Evolutionary conservation across 2,113 vertebrate species (phyloP), one percentile per base, ranked within the genome.

Genomic region (Galemys pyrenaicus): DNA sequence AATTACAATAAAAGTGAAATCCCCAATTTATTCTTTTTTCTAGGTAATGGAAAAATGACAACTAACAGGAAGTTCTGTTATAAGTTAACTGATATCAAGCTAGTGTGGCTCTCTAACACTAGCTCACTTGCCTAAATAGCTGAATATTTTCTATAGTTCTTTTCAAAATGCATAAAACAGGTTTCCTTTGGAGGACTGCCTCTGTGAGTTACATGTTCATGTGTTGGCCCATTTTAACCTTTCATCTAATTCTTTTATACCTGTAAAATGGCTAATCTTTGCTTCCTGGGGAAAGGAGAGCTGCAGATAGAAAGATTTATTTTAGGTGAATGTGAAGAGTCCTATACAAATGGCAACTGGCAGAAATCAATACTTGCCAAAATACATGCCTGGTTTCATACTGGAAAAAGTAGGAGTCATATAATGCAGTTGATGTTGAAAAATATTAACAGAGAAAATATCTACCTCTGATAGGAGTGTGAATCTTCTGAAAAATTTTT

Each of bases 351-450:
- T 67, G 60, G 78, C 60, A 65, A 19, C n/a, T 67, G 60, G 46
- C 74, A 94, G 37, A 81, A 89, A 91, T 85, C 95, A 62, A 70
- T 62, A 49, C 15, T 10, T n/a, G 67, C 39, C 78, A 51, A 58
- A 84, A 74, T 8, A 20, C 28, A 51, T 22, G 1, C 1, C n/a
- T 37, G 5, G n/a, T 60, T 56, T 54, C 3, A 60, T 30, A 20
- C 2, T 37, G 20, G 75, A 89, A 60, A 60, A 64, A 64, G 8
- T 64, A 26, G 20, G 54, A 44, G 3, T 30, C 79, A 20, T n/a
- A 54, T 67, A 16, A 39, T 35, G n/a, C 0, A 16, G 7, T 1
- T 60, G 30, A n/a, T 85, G 46, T 46, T 35, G 54, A 60, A 24
- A 64, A 58, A 26, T 28, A n/a, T 13, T 24, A 65, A 32, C 1